Evolutionary conservation across 1,140 invertebrate genomes (phyloP).

Genomic region (Dolichoris vasculosae): DNA sequence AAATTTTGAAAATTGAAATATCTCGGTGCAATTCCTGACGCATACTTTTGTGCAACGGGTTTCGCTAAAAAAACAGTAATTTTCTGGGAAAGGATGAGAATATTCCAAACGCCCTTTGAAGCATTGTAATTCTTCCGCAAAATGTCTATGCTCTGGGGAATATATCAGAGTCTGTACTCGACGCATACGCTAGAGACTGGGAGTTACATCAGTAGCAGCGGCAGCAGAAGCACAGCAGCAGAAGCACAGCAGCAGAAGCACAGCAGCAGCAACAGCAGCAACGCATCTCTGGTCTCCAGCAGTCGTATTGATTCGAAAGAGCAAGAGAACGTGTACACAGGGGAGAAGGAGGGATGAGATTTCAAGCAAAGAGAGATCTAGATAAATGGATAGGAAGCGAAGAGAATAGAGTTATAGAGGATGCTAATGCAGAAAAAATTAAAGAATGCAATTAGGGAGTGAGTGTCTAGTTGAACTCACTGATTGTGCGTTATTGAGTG

Average conservation of each 20-base stretch:
- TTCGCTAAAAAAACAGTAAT: background rate
- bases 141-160: background rate
- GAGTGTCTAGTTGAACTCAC: background rate
- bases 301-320: slow-evolving; percentile 41
- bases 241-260: background rate
- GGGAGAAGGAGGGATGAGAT: background rate
- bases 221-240: background rate
- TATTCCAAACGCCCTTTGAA: background rate
- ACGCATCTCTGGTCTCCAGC: background rate
- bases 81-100: background rate
- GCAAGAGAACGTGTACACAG: background rate
- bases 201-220: background rate
- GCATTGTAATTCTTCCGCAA: background rate
- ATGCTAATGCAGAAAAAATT: slow-evolving; percentile 7
- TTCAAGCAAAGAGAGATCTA: slow-evolving; percentile 29
- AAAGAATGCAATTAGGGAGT: slow-evolving; percentile 23
- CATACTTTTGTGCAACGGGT: background rate
- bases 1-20: background rate
- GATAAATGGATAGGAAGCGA: slow-evolving; percentile 24
- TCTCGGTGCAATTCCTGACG: too few species aligned
- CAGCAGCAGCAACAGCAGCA: background rate
- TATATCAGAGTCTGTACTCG: background rate
- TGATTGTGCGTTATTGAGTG: slow-evolving; percentile 8
- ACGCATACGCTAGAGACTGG: background rate
- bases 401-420: background rate